Evolutionary conservation across 2,888 invertebrate species (phyloP), one percentile per base, ranked within the genome.

Genomic region (Oithona nana): DNA sequence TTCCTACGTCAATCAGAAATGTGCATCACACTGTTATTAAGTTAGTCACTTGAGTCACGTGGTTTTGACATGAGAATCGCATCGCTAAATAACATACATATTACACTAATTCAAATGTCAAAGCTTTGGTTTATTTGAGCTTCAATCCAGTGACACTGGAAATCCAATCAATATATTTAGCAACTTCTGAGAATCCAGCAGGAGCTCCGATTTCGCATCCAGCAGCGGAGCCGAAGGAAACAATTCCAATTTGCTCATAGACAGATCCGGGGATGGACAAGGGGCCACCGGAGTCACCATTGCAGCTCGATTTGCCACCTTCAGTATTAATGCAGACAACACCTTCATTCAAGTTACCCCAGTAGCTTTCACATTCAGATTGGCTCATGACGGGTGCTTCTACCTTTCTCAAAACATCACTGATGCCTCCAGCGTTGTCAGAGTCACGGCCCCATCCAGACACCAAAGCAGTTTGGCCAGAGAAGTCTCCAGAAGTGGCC

Each of bases 151-250:
- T 69, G 52, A 70, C 70, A 31, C 65, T 30, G 57, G 65, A 63
- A 60, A 75, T 74, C 73, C 73, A 75, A 28, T 68, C 65, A 11
- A 71, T 60, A 66, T 69, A 74, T 22, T 69, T 67, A 50, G 72
- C 71, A 51, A 75, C 69, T 65, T 74, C 70, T 20, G 73, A 68
- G 67, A 70, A 75, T 31, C 70, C 75, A 20, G 71, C 71, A 1
- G 74, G 75, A 20, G 68, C 66, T 1, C 71, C 71, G 13, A 62
- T 65, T 63, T 70, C 68, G 65, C 75, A 74, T 20, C 74, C 73
- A 28, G 67, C 66, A 20, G 62, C 31, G 4, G 73, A 67, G 1
- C 69, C 68, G 68, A 74, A 75, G 6, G 73, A 74, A 49, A 71
- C 69, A n/a, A 71, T 65, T 16, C 71, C 71, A 16, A 39, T 39